Evolutionary conservation across 2,888 invertebrate genomes (phyloP).

Genomic region (Epirrhoe tristata): DNA sequence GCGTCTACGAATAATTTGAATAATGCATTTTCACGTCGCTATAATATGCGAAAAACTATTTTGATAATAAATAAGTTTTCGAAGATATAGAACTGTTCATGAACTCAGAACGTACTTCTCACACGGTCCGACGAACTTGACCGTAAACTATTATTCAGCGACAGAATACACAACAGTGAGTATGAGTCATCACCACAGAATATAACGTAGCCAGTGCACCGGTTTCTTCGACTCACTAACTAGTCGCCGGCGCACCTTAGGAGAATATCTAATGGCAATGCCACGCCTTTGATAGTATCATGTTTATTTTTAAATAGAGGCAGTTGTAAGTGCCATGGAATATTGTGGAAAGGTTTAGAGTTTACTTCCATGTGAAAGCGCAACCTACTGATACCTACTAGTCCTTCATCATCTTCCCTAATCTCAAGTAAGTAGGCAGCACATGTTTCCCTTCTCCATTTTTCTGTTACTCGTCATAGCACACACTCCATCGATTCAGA

Average conservation of each 20-base stretch:
- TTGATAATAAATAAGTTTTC: too few species aligned
- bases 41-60: too few species aligned
- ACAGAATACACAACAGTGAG: constrained; percentile 4
- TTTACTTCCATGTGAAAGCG: not conserved
- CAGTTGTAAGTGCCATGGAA: not conserved
- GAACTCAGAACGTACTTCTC: constrained; percentile 20
- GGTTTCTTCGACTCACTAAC: constrained; percentile 25
- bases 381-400: not conserved
- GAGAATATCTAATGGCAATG: constrained; percentile 31
- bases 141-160: constrained; percentile 4
- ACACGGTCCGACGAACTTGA: constrained; percentile 30
- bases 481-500: too few species aligned
- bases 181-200: constrained; percentile 22
- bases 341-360: not conserved
- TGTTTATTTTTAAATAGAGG: constrained; percentile 30
- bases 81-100: too few species aligned
- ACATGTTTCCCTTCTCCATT: too few species aligned
- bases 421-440: too few species aligned
- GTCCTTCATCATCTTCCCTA: too few species aligned
- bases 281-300: constrained; percentile 27
- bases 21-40: too few species aligned
- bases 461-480: too few species aligned
- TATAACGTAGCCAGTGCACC: constrained; percentile 15
- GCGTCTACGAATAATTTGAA: too few species aligned
- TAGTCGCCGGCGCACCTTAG: constrained; percentile 27